Evolutionary conservation across 2,888 invertebrate genomes (phyloP).

Genomic region (Apamea sordens): DNA sequence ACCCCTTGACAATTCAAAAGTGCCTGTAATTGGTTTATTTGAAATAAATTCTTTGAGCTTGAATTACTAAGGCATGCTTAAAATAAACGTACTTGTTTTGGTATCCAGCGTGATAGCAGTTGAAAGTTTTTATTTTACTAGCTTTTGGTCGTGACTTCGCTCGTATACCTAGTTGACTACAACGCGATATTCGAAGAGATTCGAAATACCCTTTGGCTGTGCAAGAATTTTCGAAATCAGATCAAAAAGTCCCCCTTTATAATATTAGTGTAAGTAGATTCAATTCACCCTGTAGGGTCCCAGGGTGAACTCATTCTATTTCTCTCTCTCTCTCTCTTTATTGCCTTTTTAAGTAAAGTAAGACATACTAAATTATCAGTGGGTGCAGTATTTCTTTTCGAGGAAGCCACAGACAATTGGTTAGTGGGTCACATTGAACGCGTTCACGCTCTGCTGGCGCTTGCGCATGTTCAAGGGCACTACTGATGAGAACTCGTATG

Average conservation of each 20-base stretch:
- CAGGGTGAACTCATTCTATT: too few relatives aligned
- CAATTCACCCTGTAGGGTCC: not conserved
- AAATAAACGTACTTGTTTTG: not conserved
- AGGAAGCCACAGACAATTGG: constrained; percentile 18
- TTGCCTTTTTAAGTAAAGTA: too few relatives aligned
- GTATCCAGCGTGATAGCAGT: not conserved
- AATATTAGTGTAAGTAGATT: not conserved
- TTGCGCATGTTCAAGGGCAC: constrained; percentile 53
- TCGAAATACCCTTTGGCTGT: not conserved
- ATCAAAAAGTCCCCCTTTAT: not conserved
- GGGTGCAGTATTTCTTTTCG: not conserved
- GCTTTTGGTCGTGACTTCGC: too few relatives aligned
- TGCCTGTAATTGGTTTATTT: too few relatives aligned
- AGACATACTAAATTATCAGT: not conserved
- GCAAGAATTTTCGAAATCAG: not conserved
- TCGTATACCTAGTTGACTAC: too few relatives aligned
- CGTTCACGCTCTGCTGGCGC: constrained; percentile 43
- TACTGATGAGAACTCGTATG: constrained; percentile 12
- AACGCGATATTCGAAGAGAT: too few relatives aligned
- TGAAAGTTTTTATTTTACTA: too few relatives aligned
- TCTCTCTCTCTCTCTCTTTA: too few relatives aligned
- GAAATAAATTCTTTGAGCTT: too few relatives aligned
- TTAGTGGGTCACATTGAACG: constrained; percentile 51
- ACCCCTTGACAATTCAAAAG: too few relatives aligned
- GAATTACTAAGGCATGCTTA: too few relatives aligned